These are phyloP conservation scores for Orycteropus afer DNA, from an alignment of 2,113 vertebrate species.

Conservation along the genomic window DNA sequence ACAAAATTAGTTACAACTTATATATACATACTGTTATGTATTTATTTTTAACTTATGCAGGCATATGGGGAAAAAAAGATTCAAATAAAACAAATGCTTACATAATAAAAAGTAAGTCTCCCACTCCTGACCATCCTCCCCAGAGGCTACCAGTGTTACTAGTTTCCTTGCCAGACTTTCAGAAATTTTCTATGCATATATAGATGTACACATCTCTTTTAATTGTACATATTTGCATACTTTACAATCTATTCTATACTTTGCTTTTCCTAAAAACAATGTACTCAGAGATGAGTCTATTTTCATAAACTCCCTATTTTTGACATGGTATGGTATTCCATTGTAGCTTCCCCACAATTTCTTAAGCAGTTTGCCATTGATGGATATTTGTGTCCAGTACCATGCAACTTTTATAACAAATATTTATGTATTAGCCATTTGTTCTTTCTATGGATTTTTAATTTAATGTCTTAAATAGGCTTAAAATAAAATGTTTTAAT, in stretches of 20 bases:
- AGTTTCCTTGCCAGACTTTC: slow-evolving; percentile 18
- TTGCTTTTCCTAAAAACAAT: background rate
- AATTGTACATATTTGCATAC: background rate
- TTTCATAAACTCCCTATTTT: background rate
- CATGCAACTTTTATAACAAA: slow-evolving; percentile 1
- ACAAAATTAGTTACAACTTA: background rate
- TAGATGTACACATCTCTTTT: background rate
- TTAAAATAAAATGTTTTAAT: background rate
- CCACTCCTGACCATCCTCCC: background rate
- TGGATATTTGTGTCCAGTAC: background rate
- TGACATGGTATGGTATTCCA: background rate
- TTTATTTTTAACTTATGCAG: background rate
- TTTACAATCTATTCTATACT: background rate
- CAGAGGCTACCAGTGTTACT: background rate
- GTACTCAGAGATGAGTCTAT: background rate
- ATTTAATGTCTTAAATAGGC: slow-evolving; percentile 23
- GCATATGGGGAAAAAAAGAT: background rate
- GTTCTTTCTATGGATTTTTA: background rate
- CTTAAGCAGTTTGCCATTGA: background rate
- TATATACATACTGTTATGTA: background rate
- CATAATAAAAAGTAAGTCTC: background rate
- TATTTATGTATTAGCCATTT: slow-evolving; percentile 42
- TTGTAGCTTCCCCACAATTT: background rate
- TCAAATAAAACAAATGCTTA: slow-evolving; percentile 7
- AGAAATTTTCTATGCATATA: background rate